Evolutionary conservation across 1,140 invertebrate genomes (phyloP), one percentile per base, ranked within the genome.

Genomic region (Panulirus ornatus): DNA sequence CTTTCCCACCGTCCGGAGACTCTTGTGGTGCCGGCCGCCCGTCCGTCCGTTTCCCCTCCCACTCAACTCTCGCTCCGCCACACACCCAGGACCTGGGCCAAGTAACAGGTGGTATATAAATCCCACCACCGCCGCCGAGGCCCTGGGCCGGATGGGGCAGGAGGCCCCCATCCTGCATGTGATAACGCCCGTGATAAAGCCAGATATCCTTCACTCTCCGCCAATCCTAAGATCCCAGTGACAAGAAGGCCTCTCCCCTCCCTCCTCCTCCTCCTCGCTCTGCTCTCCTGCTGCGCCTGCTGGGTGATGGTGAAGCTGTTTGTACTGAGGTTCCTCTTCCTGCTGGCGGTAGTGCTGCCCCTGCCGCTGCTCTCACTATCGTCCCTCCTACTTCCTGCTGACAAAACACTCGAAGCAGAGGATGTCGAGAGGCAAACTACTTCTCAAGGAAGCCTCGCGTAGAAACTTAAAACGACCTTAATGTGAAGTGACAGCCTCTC

Each of bases 91-190:
- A n/a, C n/a, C n/a, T n/a, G n/a, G n/a, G n/a, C n/a, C n/a, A n/a
- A 30, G 58, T 66, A 66, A 66, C 58, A 66, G 58, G 58, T 66
- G 58, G 58, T 66, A 30, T 9, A 66, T 66, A 66, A 66, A 66
- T 66, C n/a, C n/a, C 58, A 30, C n/a, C 58, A 30, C n/a, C 6
- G n/a, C n/a, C n/a, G n/a, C n/a, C n/a, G n/a, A n/a, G n/a, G n/a
- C 58, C 44, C n/a, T 6, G 58, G n/a, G n/a, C 58, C 22, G 58
- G n/a, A n/a, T n/a, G n/a, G n/a, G 58, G 58, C 16, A 30, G 44
- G 54, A 58, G 58, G 5, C 16, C 2, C 58, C 5, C 19, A 5
- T n/a, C 58, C 58, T 30, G 22, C n/a, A 27, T 22, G 58, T 30
- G n/a, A 27, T 30, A 66, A 66, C 6, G 58, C n/a, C 58, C 0